These are phyloP conservation scores for Spisula subtruncata DNA, from an alignment of 2,888 invertebrate genomes.

Conservation along the genomic window DNA sequence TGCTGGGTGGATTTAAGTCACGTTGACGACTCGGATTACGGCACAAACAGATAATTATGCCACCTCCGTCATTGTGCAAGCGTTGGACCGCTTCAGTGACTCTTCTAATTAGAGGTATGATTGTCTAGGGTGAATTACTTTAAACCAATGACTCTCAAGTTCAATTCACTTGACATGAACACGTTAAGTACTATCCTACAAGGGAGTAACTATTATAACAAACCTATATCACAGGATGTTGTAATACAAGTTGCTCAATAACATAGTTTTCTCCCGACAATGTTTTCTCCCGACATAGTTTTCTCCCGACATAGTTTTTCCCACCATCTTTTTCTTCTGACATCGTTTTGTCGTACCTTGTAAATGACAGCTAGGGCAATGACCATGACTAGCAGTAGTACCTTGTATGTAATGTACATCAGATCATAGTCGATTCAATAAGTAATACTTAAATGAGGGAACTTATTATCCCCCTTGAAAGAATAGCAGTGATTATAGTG, in stretches of 20 bases:
- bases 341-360: too few relatives aligned
- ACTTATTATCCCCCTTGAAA: too few relatives aligned
- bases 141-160: background rate
- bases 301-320: background rate
- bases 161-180: constrained; percentile 4
- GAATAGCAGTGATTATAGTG: too few relatives aligned
- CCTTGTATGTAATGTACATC: too few relatives aligned
- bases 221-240: background rate
- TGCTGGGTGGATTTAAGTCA: constrained; percentile 16
- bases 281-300: background rate
- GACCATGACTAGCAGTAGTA: too few relatives aligned
- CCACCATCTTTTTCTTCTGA: too few relatives aligned
- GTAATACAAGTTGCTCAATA: background rate
- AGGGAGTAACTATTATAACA: background rate
- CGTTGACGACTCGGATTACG: background rate
- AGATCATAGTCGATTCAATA: too few relatives aligned
- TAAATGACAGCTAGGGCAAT: too few relatives aligned
- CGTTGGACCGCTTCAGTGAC: background rate
- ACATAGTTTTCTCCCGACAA: background rate
- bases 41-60: background rate
- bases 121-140: background rate
- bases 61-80: background rate
- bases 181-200: background rate
- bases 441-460: too few relatives aligned
- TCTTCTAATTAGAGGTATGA: constrained; percentile 21